These are phyloP conservation scores for Palythoa grandis DNA, from an alignment of 92 coral and sea anemone genomes.

Conservation along the genomic window DNA sequence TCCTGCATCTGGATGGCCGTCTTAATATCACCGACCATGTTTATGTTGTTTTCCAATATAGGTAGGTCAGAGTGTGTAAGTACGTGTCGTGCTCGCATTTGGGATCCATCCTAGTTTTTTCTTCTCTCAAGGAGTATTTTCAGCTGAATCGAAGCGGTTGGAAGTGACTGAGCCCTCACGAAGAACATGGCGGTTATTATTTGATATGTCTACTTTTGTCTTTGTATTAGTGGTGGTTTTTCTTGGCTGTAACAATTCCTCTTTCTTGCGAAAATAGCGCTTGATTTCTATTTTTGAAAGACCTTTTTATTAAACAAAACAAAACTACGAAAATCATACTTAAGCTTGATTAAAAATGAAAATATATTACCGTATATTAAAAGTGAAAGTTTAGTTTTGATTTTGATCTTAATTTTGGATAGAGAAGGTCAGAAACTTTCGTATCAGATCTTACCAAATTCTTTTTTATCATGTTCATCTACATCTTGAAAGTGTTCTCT, in stretches of 20 bases:
- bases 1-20: too few species aligned
- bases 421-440: slow-evolving; percentile 2
- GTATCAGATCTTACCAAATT: slow-evolving; percentile 12
- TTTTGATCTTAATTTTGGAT: too few species aligned
- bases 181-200: slow-evolving; percentile 15
- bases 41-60: too few species aligned
- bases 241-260: slow-evolving; percentile 33
- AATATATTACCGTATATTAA: background rate
- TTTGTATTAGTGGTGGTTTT: slow-evolving; percentile 9
- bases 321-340: background rate
- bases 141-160: slow-evolving; percentile 16
- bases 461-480: slow-evolving; percentile 33
- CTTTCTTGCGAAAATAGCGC: slow-evolving; percentile 37
- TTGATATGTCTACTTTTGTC: background rate
- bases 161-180: slow-evolving; percentile 26
- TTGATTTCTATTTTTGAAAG: slow-evolving; percentile 3
- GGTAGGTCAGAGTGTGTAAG: too few species aligned
- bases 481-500: slow-evolving; percentile 36
- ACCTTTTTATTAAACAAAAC: slow-evolving; percentile 11
- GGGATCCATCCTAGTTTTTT: slow-evolving; percentile 22
- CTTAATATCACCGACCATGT: too few species aligned
- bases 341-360: slow-evolving; percentile 1
- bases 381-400: slow-evolving; percentile 2
- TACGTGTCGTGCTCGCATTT: slow-evolving; percentile 31
- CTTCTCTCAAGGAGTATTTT: slow-evolving; percentile 33